Evolutionary conservation across 2,113 vertebrate species (phyloP), one percentile per base, ranked within the genome.

Genomic region (Stigmatopora argus): DNA sequence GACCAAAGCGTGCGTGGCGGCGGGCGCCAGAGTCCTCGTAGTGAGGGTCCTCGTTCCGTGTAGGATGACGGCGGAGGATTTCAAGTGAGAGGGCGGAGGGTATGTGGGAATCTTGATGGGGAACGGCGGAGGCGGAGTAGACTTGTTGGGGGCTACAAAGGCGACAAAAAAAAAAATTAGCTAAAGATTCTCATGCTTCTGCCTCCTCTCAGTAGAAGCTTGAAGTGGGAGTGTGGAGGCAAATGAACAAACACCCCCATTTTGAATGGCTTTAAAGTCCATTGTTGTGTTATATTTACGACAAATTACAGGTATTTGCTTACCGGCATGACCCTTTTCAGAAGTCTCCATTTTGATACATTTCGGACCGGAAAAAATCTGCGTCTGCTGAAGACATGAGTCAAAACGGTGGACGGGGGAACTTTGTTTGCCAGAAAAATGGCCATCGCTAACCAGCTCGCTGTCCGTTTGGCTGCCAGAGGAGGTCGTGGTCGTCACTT

Each of bases 381-480:
- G 91, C 15, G 70, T 85, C 86, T 89, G 51, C 4, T 65, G 7
- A 46, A n/a, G 21, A 41, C 18, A 10, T 5, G 11, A 10, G 51
- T 53, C 19, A 55, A 5, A 6, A 23, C 23, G 10, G 26, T 8
- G 31, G 56, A 34, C 34, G 2, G 56, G 7, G 9, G 38, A 41
- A 41, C 38, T 10, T 41, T 41, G 38, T 41, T 41, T 1, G 6
- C 7, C 9, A 4, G 5, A 7, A 41, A 41, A 41, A 41, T 41
- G 9, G 38, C 38, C 9, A 8, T 60, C 21, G 64, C 79, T 51
- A 13, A 96, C 96, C 94, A 96, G 95, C 78, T 97, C 94, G 9
- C 89, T 92, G 67, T 97, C 95, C 65, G 93, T 77, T 34, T 95
- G 96, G 82, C 90, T 85, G 85, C 89, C 89, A 89, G 91, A 84